phyloP scores from a whole-genome alignment of 37 sponge, comb jelly and placozoan species.

The Beroe forskalii region DNA sequence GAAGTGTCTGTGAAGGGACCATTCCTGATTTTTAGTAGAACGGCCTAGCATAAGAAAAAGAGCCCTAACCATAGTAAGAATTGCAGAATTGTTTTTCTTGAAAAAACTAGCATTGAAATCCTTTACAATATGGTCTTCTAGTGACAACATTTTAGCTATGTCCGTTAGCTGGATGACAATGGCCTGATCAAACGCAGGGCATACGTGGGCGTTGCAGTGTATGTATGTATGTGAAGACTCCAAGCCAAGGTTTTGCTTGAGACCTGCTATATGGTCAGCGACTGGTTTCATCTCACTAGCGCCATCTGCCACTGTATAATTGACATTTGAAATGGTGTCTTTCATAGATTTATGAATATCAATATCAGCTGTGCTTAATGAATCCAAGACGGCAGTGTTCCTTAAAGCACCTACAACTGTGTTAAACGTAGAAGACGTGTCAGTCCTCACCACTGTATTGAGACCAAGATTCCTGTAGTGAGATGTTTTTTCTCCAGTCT shows the following conservation, averaged over 20 bases:
- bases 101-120: not conserved
- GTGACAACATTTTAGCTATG: not conserved
- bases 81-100: not conserved
- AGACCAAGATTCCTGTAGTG: not conserved
- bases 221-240: not conserved
- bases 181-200: not conserved
- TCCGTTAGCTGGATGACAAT: not conserved
- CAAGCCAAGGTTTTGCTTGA: not conserved
- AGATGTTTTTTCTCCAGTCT: not conserved
- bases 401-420: not conserved
- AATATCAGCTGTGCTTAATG: not conserved
- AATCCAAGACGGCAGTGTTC: not conserved
- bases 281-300: conserved; percentile 21
- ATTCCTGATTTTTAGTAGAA: not conserved
- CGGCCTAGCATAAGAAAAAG: not conserved
- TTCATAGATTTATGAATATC: conserved; percentile 7
- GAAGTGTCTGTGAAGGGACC: not conserved
- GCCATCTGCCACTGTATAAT: not conserved
- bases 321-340: not conserved
- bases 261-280: not conserved
- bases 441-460: not conserved
- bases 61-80: not conserved
- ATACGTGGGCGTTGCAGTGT: conserved; percentile 6
- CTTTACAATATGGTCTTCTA: not conserved
- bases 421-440: not conserved